Evolutionary conservation across 2,797 vertebrate genomes (phyloP), one percentile per base, ranked within the genome.

Genomic region (Gallinago solitaria): DNA sequence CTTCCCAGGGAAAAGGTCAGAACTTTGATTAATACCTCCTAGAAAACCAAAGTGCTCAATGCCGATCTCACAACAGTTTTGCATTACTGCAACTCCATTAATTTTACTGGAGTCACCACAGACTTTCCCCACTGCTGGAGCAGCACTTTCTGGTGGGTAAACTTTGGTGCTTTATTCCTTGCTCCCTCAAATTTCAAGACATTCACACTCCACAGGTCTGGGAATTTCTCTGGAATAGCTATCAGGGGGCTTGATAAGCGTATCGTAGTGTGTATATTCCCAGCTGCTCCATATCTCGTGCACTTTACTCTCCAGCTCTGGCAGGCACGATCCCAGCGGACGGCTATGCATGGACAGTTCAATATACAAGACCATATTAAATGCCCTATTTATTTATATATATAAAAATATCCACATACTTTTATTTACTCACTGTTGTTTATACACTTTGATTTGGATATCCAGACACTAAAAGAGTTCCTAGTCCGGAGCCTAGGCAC

Each of bases 1-100:
- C 75, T 92, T 87, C 86, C 81, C 63, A 92, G 86, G 81, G 86
- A 87, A 95, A 95, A 93, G 71, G 75, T 95, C 91, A 96, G 64
- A 89, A 75, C 16, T 83, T 80, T 87, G 67, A 79, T 80, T 92
- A 89, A 92, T 95, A 85, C 50, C 56, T 71, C 61, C n/a, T 43
- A 87, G 88, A 68, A 95, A 87, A 95, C 71, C 60, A 71, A 87
- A 95, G 68, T 77, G 41, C 61, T 87, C 27, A 13, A 80, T 71
- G 75, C 33, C 0, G 0, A 73, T 78, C 57, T 94, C 78, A 71
- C 51, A 64, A 80, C 56, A 70, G 68, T 92, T 95, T 89, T 80
- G 61, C 78, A 65, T 90, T 95, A 84, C 74, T 83, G 37, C 35
- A 77, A 50, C 64, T 74, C 83, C 71, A 61, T 82, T 71, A 82